phyloP scores from a whole-genome alignment of 2,888 invertebrate genomes.

The Mythimna impura region DNA sequence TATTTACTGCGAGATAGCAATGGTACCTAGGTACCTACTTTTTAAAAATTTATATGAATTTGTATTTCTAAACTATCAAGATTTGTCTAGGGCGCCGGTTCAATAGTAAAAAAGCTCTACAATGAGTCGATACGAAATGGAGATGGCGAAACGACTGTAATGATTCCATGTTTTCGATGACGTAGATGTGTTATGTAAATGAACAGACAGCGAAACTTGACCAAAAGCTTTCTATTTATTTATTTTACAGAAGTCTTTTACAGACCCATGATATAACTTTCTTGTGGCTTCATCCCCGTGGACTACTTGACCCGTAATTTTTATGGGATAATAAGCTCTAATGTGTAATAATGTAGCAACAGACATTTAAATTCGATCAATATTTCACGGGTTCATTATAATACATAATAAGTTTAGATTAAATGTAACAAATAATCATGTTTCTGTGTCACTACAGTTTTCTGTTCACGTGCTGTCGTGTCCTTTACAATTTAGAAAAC shows the following conservation, averaged over 20 bases:
- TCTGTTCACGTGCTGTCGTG: slow-evolving; percentile 6
- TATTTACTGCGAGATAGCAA: slow-evolving; percentile 6
- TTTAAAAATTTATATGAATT: background rate
- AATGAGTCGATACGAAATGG: slow-evolving; percentile 30
- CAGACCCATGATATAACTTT: too few species aligned
- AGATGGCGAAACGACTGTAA: slow-evolving; percentile 15
- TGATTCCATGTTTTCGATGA: slow-evolving; percentile 28
- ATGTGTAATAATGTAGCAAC: background rate
- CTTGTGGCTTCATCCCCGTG: too few species aligned
- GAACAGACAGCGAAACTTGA: slow-evolving; percentile 39
- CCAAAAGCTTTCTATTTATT: background rate
- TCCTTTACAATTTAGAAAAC: slow-evolving; percentile 18
- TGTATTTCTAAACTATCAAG: background rate
- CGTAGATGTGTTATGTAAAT: background rate
- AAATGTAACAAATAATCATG: background rate
- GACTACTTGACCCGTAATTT: background rate
- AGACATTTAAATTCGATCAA: background rate
- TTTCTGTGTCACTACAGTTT: background rate
- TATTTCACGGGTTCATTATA: background rate
- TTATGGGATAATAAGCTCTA: background rate
- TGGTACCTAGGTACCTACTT: background rate
- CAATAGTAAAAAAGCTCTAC: slow-evolving; percentile 48
- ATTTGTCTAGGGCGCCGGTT: slow-evolving; percentile 33
- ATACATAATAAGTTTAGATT: background rate
- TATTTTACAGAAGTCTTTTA: too few species aligned